A percentile compares a stretch with the other conserved stretches of the same genome.
Evolutionary conservation across 2,888 invertebrate genomes (phyloP).

Genomic region (Megaustenia siamemsis): DNA sequence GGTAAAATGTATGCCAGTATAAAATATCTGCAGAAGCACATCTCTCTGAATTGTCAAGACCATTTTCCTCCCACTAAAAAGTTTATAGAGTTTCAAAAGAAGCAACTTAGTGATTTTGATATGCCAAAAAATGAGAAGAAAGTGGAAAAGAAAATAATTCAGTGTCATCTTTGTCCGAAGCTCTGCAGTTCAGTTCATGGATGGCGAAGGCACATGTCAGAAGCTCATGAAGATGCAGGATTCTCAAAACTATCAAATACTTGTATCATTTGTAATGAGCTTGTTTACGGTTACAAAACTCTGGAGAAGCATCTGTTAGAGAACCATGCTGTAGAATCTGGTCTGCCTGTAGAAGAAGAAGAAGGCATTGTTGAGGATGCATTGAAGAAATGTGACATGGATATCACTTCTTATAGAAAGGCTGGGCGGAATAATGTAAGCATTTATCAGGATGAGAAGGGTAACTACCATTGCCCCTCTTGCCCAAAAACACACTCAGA

Average conservation of each 20-base stretch:
- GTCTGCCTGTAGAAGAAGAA: slow-evolving; percentile 52
- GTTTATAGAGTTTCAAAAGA: slow-evolving; percentile 50
- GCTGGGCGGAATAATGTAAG: slow-evolving; percentile 40
- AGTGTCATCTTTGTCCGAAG: slow-evolving; percentile 52
- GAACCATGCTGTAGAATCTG: slow-evolving; percentile 52
- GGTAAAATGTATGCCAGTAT: slow-evolving; percentile 56
- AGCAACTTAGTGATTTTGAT: slow-evolving; percentile 52
- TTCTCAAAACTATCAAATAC: slow-evolving; percentile 54
- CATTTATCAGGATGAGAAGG: slow-evolving; percentile 49
- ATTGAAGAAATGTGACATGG: slow-evolving; percentile 49
- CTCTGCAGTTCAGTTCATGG: slow-evolving; percentile 51
- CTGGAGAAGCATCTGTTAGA: slow-evolving; percentile 53
- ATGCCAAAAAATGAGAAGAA: slow-evolving; percentile 42
- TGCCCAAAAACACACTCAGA: slow-evolving; percentile 54
- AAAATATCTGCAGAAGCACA: slow-evolving; percentile 53
- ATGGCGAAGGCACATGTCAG: slow-evolving; percentile 53
- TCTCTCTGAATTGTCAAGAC: slow-evolving; percentile 53
- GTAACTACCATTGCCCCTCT: slow-evolving; percentile 46
- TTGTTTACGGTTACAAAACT: slow-evolving; percentile 54
- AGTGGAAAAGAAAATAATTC: slow-evolving; percentile 51
- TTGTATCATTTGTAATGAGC: slow-evolving; percentile 51
- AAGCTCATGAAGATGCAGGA: slow-evolving; percentile 49
- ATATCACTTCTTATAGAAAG: slow-evolving; percentile 43
- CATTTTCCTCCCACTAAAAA: slow-evolving; percentile 53
- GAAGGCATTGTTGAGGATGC: slow-evolving; percentile 48